These are phyloP conservation scores for Coptotermes formosanus DNA, from an alignment of 1,140 invertebrate species.

Conservation along the genomic window DNA sequence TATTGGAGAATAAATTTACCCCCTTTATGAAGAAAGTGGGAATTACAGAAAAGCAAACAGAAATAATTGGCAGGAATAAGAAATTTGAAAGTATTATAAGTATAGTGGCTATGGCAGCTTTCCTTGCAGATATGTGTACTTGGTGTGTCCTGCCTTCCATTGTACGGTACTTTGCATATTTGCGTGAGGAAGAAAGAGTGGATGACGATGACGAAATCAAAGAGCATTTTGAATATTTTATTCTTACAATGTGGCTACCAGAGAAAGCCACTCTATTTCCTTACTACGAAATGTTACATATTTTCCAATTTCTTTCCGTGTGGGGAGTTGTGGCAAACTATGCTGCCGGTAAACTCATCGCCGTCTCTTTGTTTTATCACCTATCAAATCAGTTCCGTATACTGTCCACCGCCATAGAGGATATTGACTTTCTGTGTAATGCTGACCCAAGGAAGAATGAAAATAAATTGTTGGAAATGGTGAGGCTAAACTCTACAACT, in stretches of 20 bases:
- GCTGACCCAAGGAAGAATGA: not conserved
- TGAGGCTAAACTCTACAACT: not conserved
- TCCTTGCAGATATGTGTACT: not conserved
- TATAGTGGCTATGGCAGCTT: not conserved
- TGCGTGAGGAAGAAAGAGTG: not conserved
- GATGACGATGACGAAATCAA: not conserved
- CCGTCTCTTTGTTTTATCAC: not conserved
- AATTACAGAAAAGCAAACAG: not conserved
- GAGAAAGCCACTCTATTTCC: not conserved
- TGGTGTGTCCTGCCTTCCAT: not conserved
- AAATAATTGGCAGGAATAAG: not conserved
- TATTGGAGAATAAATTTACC: not conserved
- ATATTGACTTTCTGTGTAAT: not conserved
- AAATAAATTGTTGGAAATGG: not conserved
- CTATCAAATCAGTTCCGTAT: not conserved
- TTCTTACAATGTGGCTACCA: not conserved
- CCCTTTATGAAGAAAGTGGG: not conserved
- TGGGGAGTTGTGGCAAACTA: not conserved
- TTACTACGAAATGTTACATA: not conserved
- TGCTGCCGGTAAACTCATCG: not conserved
- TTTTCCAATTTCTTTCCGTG: not conserved
- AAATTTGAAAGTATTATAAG: not conserved
- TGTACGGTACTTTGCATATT: not conserved
- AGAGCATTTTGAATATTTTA: not conserved
- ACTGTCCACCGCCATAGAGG: not conserved